A percentile compares a stretch with the other conserved stretches of the same genome.
Conservation (phyloP, 2,888 invertebrate genomes). For the Enchytraeus crypticus region DNA sequence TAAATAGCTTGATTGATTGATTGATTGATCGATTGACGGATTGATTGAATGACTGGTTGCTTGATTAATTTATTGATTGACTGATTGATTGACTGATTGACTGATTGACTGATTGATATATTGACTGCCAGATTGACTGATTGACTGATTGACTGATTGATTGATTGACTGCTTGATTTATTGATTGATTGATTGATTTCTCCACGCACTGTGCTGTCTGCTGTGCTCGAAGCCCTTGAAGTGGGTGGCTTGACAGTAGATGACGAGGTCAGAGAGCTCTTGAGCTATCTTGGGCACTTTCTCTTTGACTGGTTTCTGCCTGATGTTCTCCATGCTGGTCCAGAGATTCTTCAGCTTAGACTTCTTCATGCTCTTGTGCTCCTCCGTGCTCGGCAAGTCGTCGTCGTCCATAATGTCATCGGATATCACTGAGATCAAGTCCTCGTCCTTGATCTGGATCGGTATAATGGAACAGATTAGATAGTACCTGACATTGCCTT, state of each 20-base stretch:
- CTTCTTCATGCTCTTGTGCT: slow-evolving; percentile 9
- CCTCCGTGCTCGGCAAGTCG: slow-evolving; percentile 4
- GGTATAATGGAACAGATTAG: too few species aligned
- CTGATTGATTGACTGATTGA: too few species aligned
- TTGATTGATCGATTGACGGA: too few species aligned
- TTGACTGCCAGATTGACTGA: too few species aligned
- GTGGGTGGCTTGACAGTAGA: slow-evolving; percentile 47
- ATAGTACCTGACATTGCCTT: too few species aligned
- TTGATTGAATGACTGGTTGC: too few species aligned
- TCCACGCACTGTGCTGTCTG: slow-evolving; percentile 36
- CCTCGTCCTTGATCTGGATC: not conserved
- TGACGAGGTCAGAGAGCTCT: slow-evolving; percentile 48
- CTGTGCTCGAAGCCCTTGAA: slow-evolving; percentile 45
- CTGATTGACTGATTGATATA: too few species aligned
- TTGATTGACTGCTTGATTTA: too few species aligned
- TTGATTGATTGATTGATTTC: too few species aligned
- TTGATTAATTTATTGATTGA: too few species aligned
- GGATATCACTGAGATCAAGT: not conserved
- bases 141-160: too few species aligned
- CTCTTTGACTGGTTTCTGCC: not conserved
- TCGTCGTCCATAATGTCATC: slow-evolving; percentile 13
- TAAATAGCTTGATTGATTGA: too few species aligned
- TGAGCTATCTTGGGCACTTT: slow-evolving; percentile 27
- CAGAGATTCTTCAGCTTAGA: slow-evolving; percentile 4
- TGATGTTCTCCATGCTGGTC: not conserved